Evolutionary conservation across 2,888 invertebrate species (phyloP).

Genomic region (Eupithecia inturbata): DNA sequence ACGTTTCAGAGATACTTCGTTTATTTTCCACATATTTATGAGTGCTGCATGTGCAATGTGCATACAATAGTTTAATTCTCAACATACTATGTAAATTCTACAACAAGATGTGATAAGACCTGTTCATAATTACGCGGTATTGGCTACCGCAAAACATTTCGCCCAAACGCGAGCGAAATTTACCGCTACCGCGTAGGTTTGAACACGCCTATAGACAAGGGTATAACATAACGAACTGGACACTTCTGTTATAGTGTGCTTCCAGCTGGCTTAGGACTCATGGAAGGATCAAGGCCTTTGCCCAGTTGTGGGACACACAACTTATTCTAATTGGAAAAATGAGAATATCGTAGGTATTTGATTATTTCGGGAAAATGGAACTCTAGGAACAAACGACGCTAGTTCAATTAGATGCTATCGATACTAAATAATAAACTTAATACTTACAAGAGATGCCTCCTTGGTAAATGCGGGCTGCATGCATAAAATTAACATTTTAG

Average conservation of each 20-base stretch:
- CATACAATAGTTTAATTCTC: not conserved
- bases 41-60: conserved; percentile 67
- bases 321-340: not conserved
- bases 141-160: not conserved
- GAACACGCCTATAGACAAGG: not conserved
- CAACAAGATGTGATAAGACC: not conserved
- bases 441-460: conserved; percentile 82
- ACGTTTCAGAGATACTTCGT: conserved; percentile 80
- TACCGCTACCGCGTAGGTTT: not conserved
- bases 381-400: not conserved
- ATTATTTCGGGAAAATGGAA: not conserved
- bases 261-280: not conserved
- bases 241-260: not conserved
- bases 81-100: not conserved
- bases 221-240: not conserved
- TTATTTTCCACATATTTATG: conserved; percentile 79
- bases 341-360: not conserved
- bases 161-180: not conserved
- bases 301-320: not conserved
- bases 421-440: conserved; percentile 40
- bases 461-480: conserved; percentile 83
- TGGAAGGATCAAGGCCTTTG: not conserved
- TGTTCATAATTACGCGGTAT: not conserved
- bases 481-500: conserved; percentile 71
- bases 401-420: not conserved